Evolutionary conservation across 1,140 invertebrate species (phyloP).

Genomic region (Ridgeia piscesae): DNA sequence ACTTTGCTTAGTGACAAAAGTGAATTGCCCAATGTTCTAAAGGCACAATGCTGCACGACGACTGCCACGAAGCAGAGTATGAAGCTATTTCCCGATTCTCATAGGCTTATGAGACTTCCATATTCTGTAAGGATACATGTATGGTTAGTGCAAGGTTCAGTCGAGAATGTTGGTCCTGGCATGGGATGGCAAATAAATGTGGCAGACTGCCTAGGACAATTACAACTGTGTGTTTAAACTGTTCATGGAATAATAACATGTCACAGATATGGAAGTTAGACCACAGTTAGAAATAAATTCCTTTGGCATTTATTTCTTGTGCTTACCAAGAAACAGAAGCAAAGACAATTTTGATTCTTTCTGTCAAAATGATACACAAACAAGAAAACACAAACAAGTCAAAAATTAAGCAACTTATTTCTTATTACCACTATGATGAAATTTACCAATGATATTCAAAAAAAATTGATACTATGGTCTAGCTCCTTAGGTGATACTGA

Average conservation of each 20-base stretch:
- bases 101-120: not conserved
- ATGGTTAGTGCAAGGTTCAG: not conserved
- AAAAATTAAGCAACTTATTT: too few relatives aligned
- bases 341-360: not conserved
- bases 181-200: not conserved
- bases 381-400: too few relatives aligned
- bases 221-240: not conserved
- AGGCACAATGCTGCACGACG: not conserved
- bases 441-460: too few relatives aligned
- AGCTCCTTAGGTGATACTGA: too few relatives aligned
- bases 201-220: not conserved
- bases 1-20: not conserved
- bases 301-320: not conserved
- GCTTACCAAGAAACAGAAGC: not conserved
- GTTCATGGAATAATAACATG: not conserved
- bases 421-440: too few relatives aligned
- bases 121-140: not conserved
- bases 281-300: not conserved
- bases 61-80: not conserved
- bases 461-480: too few relatives aligned
- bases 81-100: not conserved
- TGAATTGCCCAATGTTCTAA: not conserved
- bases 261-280: not conserved
- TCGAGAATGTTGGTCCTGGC: not conserved
- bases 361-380: not conserved